Conservation (phyloP, 2,888 invertebrate species). For the Hyposoter dolosus region DNA sequence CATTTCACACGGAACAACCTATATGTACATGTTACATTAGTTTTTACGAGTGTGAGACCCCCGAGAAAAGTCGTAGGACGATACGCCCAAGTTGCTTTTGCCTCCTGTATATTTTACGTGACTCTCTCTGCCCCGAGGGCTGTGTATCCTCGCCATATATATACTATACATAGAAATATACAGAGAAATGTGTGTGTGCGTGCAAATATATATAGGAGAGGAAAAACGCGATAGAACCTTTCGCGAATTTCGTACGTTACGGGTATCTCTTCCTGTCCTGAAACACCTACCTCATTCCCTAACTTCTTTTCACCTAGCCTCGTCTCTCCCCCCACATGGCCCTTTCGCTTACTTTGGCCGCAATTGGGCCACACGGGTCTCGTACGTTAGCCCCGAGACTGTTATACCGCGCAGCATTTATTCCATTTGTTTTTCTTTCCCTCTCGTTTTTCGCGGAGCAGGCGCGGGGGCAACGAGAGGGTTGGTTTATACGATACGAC, state of each 20-base stretch:
- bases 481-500: conserved; percentile 19
- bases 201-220: not conserved
- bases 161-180: not conserved
- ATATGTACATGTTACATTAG: conserved; percentile 71
- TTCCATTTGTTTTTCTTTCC: conserved; percentile 24
- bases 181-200: not conserved
- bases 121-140: conserved; percentile 70
- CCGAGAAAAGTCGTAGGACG: conserved; percentile 74
- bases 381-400: conserved; percentile 47
- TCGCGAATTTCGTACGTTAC: conserved; percentile 43
- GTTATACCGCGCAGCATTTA: conserved; percentile 18
- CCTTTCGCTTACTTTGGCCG: conserved; percentile 44
- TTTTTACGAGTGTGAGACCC: conserved; percentile 78
- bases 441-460: conserved; percentile 2
- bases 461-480: conserved; percentile 9
- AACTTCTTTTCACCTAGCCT: not conserved
- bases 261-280: conserved; percentile 29
- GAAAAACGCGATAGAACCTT: conserved; percentile 44
- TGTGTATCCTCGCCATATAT: conserved; percentile 23
- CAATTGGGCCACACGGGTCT: conserved; percentile 56
- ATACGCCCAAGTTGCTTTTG: conserved; percentile 52
- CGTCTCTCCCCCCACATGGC: not conserved
- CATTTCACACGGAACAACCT: conserved; percentile 11
- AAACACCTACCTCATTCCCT: conserved; percentile 32
- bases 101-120: conserved; percentile 75